Percentiles rank a stretch among this genome's conserved stretches.
phyloP scores from a whole-genome alignment of 2,888 invertebrate genomes.

The Automeris io region DNA sequence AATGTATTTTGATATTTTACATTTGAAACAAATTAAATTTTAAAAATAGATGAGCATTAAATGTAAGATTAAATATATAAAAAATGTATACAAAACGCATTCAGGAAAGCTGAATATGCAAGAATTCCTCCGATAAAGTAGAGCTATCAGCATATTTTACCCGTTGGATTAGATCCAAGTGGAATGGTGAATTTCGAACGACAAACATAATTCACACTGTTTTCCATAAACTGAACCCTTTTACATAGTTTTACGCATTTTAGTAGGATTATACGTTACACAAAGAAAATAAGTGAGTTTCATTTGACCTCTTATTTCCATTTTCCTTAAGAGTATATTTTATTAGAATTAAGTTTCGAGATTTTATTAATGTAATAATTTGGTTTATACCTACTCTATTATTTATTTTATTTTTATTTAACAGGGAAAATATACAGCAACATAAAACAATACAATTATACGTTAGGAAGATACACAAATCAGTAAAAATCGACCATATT shows the following conservation, averaged over 20 bases:
- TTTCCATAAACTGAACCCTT: conserved; percentile 5
- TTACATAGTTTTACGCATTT: no score
- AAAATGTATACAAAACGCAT: conserved; percentile 17
- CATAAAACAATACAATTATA: no score
- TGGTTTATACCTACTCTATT: no score
- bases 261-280: neutral
- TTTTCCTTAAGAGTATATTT: no score
- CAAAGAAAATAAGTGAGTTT: neutral
- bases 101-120: conserved; percentile 28
- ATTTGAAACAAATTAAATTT: no score
- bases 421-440: no score
- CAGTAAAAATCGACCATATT: no score
- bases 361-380: conserved; percentile 2
- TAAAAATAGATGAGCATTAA: no score
- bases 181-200: conserved; percentile 29
- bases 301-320: neutral
- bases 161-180: conserved; percentile 42
- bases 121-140: conserved; percentile 22
- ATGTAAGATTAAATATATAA: neutral
- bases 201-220: conserved; percentile 6
- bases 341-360: no score
- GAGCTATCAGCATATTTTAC: conserved; percentile 22
- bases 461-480: no score
- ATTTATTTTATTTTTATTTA: no score
- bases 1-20: no score